Base-by-base conservation (phyloP, 2,888 invertebrate genomes). In the Helicoverpa assulta region DNA sequence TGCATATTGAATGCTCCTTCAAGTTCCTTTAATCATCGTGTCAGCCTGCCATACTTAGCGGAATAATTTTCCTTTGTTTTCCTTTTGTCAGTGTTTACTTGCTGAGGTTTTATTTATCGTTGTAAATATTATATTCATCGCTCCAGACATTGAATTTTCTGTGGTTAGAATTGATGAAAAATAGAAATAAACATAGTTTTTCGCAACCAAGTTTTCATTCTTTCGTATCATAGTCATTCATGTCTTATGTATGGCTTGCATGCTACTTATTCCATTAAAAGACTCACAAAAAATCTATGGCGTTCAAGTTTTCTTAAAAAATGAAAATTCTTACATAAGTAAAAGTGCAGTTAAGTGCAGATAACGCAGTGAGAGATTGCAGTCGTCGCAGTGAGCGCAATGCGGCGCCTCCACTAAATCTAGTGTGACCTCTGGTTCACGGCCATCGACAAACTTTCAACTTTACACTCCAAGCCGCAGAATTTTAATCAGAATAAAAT, bases 381-480 rank as follows among this genome's bases (percentile, higher is more conserved):
- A 92, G 90, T 89, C 91, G 92, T 90, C 93, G 94, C 93, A 93
- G 81, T 83, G 89, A 86, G 92, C 95, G 95, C 95, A 95, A 86
- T 95, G 95, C 95, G 93, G 92, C 86, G 89, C 88, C 84, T 84
- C 86, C 78, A 88, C 90, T 86, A 88, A 89, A 89, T 91, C 88
- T 89, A 88, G 84, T 86, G 84, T 91, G 93, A 92, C 92, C 93
- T 92, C 93, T 26, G 89, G 89, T 92, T 89, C 92, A 91, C 76
- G 90, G 90, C 83, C 80, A 75, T 53, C 73, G 66, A 55, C 57
- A 55, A 78, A 81, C 76, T 78, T 76, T 66, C 10, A 68, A 79
- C 56, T 72, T 73, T 64, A 58, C 55, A 61, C 37, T 54, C 26
- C 55, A 43, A 54, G 54, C 21, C 47, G 21, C 67, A 37, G 40